Evolutionary conservation across 1,140 invertebrate species (phyloP).

Genomic region (Anastrepha ludens): DNA sequence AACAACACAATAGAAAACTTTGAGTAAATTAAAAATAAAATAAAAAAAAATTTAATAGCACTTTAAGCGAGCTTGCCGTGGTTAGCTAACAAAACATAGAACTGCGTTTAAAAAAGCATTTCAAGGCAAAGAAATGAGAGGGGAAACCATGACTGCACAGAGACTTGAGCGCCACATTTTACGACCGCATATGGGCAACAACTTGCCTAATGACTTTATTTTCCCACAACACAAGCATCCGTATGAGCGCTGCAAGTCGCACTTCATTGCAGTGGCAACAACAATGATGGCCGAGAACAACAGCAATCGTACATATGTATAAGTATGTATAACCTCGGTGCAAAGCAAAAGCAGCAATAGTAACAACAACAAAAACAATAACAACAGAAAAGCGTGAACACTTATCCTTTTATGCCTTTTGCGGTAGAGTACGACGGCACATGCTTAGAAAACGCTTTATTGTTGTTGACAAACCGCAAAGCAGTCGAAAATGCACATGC

Average conservation of each 20-base stretch:
- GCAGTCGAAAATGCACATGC: conserved; percentile 5
- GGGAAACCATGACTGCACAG: background rate
- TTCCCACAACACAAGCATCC: background rate
- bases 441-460: conserved; percentile 11
- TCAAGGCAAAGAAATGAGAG: background rate
- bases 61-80: background rate
- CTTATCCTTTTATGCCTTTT: conserved; percentile 37
- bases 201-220: conserved; percentile 44
- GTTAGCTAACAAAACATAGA: conserved; percentile 12
- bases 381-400: background rate
- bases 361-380: background rate
- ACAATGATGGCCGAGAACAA: background rate
- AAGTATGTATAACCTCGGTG: background rate
- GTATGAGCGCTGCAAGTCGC: background rate
- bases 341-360: background rate
- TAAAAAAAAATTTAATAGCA: too few relatives aligned
- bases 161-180: conserved; percentile 13
- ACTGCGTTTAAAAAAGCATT: background rate
- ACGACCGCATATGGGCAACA: conserved; percentile 33
- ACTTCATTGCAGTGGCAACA: conserved; percentile 15
- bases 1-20: background rate
- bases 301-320: background rate
- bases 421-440: background rate
- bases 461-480: background rate
- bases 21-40: background rate